phyloP scores from a whole-genome alignment of 2,797 vertebrate species.

The Pantherophis vulpinus region DNA sequence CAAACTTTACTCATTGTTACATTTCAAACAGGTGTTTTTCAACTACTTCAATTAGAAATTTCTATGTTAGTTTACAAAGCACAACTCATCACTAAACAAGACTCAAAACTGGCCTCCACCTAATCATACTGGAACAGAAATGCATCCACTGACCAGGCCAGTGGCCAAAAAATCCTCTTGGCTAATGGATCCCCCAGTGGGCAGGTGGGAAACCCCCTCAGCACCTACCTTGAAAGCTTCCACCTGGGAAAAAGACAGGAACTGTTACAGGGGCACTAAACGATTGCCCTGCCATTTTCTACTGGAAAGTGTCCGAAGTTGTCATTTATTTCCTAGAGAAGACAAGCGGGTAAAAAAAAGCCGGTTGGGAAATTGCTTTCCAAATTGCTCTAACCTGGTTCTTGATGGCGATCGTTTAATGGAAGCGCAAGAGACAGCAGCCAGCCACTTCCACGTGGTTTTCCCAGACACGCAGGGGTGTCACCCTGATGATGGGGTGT shows the following conservation, averaged over 20 bases:
- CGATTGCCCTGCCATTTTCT: background rate
- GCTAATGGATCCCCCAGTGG: background rate
- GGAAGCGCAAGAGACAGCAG: background rate
- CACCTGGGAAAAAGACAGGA: background rate
- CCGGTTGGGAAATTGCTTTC: background rate
- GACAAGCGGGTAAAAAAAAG: background rate
- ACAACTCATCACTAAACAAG: background rate
- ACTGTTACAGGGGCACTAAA: background rate
- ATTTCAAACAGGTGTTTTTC: background rate
- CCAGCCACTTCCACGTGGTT: background rate
- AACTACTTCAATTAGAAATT: background rate
- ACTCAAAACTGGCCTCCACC: background rate
- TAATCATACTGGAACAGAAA: background rate
- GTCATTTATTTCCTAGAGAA: background rate
- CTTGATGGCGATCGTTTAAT: background rate
- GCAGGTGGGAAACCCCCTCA: background rate
- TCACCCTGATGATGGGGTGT: background rate
- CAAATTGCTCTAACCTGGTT: background rate
- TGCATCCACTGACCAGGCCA: background rate
- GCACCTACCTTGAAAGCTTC: background rate
- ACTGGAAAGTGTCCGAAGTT: background rate
- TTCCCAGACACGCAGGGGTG: background rate
- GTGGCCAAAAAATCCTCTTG: background rate
- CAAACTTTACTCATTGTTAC: background rate
- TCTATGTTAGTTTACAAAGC: background rate